Percentiles rank a stretch among this genome's conserved stretches.
phyloP scores from a whole-genome alignment of 2,797 vertebrate genomes.

The Okamejei kenojei region DNA sequence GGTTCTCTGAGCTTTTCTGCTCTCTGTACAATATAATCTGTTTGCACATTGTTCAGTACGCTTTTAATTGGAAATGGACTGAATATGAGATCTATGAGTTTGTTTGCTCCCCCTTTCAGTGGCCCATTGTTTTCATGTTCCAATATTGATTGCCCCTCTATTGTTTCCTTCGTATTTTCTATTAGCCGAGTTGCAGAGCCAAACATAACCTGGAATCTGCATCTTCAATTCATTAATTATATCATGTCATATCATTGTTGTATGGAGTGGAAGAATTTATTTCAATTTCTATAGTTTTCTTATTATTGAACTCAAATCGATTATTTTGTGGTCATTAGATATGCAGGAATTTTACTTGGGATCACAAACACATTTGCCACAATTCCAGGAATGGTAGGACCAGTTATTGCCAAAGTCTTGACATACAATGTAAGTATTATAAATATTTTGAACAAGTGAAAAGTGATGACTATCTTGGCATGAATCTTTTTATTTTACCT shows the following conservation, averaged over 20 bases:
- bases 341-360: slow-evolving; percentile 89
- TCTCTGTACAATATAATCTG: neutral
- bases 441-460: neutral
- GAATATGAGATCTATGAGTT: neutral
- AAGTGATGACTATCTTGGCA: neutral
- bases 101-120: neutral
- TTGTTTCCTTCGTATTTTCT: neutral
- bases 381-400: slow-evolving; percentile 92
- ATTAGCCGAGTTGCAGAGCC: neutral
- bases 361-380: slow-evolving; percentile 98
- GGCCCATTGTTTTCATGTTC: neutral
- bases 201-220: neutral
- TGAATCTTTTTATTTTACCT: neutral
- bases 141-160: neutral
- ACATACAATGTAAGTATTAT: slow-evolving; percentile 74
- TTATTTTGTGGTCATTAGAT: slow-evolving; percentile 57
- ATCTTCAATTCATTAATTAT: neutral
- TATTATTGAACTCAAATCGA: neutral
- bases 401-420: slow-evolving; percentile 78
- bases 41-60: neutral
- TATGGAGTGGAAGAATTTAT: neutral
- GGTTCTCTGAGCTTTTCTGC: neutral
- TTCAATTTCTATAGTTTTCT: slow-evolving; percentile 4
- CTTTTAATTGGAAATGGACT: neutral
- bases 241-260: neutral